Conservation (phyloP, 2,888 invertebrate species). For the Macrosoma leucophasiata region DNA sequence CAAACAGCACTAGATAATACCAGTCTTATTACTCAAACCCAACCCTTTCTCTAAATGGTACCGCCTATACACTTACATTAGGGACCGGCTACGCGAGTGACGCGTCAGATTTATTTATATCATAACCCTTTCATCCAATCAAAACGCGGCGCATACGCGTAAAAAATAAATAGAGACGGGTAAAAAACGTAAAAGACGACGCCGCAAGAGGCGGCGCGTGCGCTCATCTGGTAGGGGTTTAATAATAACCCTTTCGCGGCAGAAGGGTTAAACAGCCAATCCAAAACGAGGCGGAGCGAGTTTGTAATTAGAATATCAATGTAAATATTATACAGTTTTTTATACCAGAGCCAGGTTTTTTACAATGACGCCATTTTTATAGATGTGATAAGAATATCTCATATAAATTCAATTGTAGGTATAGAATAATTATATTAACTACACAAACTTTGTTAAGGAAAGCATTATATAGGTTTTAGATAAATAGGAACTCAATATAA, state of each 20-base stretch:
- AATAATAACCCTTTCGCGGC: conserved; percentile 69
- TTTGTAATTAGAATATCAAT: conserved; percentile 29
- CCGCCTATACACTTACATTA: conserved; percentile 40
- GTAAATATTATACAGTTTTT: neutral
- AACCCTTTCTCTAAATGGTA: conserved; percentile 26
- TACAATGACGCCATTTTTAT: neutral
- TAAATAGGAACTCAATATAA: too few relatives aligned
- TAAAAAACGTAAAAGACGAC: conserved; percentile 65
- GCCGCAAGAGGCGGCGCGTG: conserved; percentile 39
- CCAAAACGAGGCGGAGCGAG: conserved; percentile 54
- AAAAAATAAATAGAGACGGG: conserved; percentile 51
- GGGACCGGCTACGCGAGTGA: conserved; percentile 29
- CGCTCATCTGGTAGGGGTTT: conserved; percentile 45
- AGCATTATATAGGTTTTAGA: too few relatives aligned
- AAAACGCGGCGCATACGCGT: conserved; percentile 38
- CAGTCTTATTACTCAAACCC: conserved; percentile 4
- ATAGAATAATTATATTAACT: too few relatives aligned
- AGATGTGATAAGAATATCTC: too few relatives aligned
- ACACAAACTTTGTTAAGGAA: too few relatives aligned
- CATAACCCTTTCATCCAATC: conserved; percentile 70
- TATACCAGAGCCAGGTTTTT: too few relatives aligned
- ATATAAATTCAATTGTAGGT: too few relatives aligned
- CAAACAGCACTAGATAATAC: neutral
- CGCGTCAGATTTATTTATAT: conserved; percentile 54
- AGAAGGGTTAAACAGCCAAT: conserved; percentile 67